A percentile compares a stretch with the other conserved stretches of the same genome.
Evolutionary conservation across 2,113 vertebrate species (phyloP).

Genomic region (Numenius arquata): DNA sequence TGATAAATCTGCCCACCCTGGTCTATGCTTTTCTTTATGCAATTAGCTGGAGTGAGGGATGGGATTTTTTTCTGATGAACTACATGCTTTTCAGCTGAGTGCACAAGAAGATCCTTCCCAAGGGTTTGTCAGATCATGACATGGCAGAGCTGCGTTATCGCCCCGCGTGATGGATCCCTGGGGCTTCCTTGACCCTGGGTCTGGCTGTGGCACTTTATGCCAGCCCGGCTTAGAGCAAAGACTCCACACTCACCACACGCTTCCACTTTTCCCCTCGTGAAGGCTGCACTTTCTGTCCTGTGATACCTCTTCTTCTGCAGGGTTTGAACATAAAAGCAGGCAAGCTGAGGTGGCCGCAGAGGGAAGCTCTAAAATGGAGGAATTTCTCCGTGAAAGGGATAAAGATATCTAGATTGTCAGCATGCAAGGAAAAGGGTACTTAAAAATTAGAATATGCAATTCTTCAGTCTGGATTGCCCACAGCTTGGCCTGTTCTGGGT

Average conservation of each 20-base stretch:
- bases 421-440: not conserved
- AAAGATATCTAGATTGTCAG: not conserved
- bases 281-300: not conserved
- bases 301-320: not conserved
- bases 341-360: not conserved
- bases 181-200: not conserved
- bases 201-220: not conserved
- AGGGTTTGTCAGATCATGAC: not conserved
- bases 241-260: rapidly evolving
- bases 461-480: not conserved
- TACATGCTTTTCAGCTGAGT: not conserved
- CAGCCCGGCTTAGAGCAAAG: not conserved
- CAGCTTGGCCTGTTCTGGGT: rapidly evolving
- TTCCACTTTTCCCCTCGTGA: not conserved
- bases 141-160: not conserved
- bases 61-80: not conserved
- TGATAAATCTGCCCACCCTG: conserved; percentile 33
- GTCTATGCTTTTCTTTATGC: conserved; percentile 1
- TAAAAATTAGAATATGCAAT: not conserved
- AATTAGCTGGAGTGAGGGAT: conserved; percentile 23
- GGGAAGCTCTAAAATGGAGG: not conserved
- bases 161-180: not conserved
- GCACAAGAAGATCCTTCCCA: not conserved
- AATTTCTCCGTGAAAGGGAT: not conserved
- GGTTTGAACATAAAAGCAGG: not conserved